These are phyloP conservation scores for Diceros bicornis DNA, from an alignment of 2,797 vertebrate genomes.

Conservation along the genomic window DNA sequence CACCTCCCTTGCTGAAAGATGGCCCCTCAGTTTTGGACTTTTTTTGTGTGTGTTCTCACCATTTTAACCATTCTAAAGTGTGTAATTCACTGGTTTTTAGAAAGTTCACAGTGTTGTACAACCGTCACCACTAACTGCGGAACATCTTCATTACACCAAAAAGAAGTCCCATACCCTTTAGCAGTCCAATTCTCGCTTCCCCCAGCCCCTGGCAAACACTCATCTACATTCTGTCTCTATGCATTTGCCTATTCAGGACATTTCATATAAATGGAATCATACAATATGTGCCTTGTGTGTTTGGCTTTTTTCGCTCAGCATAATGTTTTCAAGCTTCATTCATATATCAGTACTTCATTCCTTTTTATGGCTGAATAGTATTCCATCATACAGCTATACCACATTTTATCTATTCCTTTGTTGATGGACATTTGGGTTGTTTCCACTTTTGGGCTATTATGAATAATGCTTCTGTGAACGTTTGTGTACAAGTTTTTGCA, in stretches of 20 bases:
- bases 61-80: neutral
- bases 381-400: accelerated
- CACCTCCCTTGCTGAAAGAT: neutral
- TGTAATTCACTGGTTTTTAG: neutral
- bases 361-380: neutral
- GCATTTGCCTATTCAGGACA: neutral
- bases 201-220: accelerated
- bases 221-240: neutral
- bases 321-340: neutral
- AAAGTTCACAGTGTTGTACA: neutral
- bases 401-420: neutral
- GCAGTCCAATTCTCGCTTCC: neutral
- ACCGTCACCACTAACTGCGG: neutral
- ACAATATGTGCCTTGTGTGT: neutral
- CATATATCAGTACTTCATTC: neutral
- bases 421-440: neutral
- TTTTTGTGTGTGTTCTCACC: neutral
- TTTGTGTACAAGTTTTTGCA: neutral
- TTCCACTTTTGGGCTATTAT: neutral
- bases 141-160: neutral
- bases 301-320: too few relatives aligned
- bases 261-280: neutral
- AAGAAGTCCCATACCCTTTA: neutral
- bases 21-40: too few relatives aligned
- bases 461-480: neutral